phyloP scores from a whole-genome alignment of 2,113 vertebrate genomes.

The Odontesthes bonariensis region DNA sequence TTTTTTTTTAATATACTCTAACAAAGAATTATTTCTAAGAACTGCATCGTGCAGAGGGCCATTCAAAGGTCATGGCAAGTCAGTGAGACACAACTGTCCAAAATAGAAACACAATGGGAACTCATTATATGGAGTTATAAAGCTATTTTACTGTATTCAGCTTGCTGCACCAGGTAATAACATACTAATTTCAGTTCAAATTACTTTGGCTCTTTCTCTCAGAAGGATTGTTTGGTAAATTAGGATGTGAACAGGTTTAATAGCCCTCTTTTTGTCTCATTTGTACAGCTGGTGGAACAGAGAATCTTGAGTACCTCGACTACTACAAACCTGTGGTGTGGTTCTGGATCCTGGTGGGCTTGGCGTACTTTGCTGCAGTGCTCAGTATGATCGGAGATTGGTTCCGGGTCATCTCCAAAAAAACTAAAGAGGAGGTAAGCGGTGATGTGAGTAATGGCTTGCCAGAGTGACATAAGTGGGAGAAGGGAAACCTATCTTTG shows the following conservation, averaged over 20 bases:
- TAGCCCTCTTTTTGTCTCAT: slow-evolving; percentile 12
- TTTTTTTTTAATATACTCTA: neutral
- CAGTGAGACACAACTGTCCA: neutral
- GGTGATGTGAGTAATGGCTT: neutral
- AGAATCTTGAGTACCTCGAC: slow-evolving; percentile 90
- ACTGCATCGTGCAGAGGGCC: neutral
- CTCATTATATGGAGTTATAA: slow-evolving; percentile 6
- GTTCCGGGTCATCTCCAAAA: slow-evolving; percentile 98
- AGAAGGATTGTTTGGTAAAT: neutral
- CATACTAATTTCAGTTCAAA: neutral
- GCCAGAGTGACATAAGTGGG: neutral
- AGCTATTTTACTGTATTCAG: neutral
- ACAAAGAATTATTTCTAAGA: neutral
- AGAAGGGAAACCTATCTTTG: neutral
- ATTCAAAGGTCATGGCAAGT: neutral
- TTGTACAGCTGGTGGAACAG: slow-evolving; percentile 85
- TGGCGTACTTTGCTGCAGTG: slow-evolving; percentile 97
- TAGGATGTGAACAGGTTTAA: neutral
- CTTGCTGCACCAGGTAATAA: neutral
- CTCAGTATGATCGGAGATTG: slow-evolving; percentile 99
- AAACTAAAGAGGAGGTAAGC: slow-evolving; percentile 98
- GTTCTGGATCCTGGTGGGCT: slow-evolving; percentile 99
- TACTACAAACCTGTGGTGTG: slow-evolving; percentile 97
- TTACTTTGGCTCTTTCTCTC: neutral
- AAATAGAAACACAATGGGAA: neutral